Conservation (phyloP, 2,797 vertebrate species). For the Helostoma temminkii region DNA sequence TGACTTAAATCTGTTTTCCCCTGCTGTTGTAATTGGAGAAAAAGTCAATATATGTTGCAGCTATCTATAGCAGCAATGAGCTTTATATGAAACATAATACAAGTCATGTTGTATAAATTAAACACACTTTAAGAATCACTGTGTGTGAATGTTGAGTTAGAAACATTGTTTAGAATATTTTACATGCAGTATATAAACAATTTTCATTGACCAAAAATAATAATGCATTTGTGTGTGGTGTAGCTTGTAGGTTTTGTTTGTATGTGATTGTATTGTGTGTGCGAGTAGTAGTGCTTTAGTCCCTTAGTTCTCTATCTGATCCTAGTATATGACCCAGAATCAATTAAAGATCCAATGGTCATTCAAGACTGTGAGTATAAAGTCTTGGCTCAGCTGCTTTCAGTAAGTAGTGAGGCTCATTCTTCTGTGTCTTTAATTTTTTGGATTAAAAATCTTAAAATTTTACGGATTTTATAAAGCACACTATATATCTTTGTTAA, state of each 20-base stretch:
- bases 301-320: slow-evolving; percentile 22
- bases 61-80: slow-evolving; percentile 65
- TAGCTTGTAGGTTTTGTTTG: background rate
- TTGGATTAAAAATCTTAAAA: background rate
- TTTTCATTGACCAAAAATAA: background rate
- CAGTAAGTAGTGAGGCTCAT: background rate
- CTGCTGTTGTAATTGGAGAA: slow-evolving; percentile 71
- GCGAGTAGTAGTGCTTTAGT: background rate
- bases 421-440: background rate
- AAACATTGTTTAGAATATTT: background rate
- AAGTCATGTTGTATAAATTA: slow-evolving; percentile 13
- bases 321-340: slow-evolving; percentile 33
- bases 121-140: background rate
- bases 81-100: slow-evolving; percentile 62
- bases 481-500: background rate
- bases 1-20: slow-evolving; percentile 51
- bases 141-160: background rate
- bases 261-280: background rate
- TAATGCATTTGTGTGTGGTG: background rate
- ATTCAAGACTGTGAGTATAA: slow-evolving; percentile 9
- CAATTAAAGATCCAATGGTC: slow-evolving; percentile 52
- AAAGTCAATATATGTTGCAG: slow-evolving; percentile 68
- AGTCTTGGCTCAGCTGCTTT: slow-evolving; percentile 12
- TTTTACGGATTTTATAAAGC: background rate
- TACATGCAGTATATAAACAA: no score